Base-by-base conservation (phyloP, 2,797 vertebrate species). In the Pyrocephalus nanus region DNA sequence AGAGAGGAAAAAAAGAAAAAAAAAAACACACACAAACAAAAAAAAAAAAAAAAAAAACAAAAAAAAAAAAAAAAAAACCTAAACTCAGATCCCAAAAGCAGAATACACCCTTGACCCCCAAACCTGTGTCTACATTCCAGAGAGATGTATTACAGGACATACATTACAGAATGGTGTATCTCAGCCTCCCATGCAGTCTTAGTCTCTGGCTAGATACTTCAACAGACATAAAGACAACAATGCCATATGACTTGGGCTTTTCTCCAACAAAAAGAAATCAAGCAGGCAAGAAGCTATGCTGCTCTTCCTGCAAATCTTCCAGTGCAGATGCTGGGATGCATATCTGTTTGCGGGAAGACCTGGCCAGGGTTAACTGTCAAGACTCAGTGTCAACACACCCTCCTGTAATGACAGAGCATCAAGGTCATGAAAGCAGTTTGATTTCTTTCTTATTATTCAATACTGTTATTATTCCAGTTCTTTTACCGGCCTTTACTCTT, bases 1-100 rank as follows among this genome's bases (percentile, higher is more conserved):
- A 73, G 18, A 67, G 12, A 34, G 3, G 13, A 0, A 1, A 8
- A 15, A 32, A 32, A 7, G 11, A 12, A 11, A 1, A 5, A 2
- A 2, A 7, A 30, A 18, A 17, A 1, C n/a, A n/a, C n/a, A n/a
- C n/a, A n/a, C n/a, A n/a, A n/a, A n/a, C n/a, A n/a, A n/a, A n/a
- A n/a, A n/a, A n/a, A 8, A 18, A 32, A 27, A 7, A 12, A 9
- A 1, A 6, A 2, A 3, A 9, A 30, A 1, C 7, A 7, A 30
- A 18, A 17, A 1, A 8, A 18, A 32, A 27, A 7, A 12, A 9
- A 1, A 6, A 2, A 3, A 9, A 30, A 1, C 7, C 21, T 43
- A 47, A 40, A 48, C 1, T 8, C 27, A 60, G 36, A 55, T 51
- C 8, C 12, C 19, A 36, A 90, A 75, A 51, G 8, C 15, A 78